Conservation (phyloP, 2,888 invertebrate species). For the Lissocephala sabroskyi region DNA sequence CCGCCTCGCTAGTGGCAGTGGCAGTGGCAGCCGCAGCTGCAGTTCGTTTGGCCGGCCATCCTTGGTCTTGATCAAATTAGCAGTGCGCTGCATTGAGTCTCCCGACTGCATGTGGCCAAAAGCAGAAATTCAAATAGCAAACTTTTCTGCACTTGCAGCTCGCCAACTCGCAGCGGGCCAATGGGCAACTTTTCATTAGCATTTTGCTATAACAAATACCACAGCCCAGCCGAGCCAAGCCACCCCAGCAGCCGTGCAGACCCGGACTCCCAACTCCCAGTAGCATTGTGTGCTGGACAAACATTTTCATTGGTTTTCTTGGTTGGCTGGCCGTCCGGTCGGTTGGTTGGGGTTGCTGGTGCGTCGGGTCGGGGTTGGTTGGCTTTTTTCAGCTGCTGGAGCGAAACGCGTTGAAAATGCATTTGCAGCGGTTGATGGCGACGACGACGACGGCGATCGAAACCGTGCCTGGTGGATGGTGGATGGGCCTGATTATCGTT, state of each 20-base stretch:
- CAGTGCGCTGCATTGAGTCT: neutral
- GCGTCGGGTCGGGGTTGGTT: constrained; percentile 11
- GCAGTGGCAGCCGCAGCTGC: no score
- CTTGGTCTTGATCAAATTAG: constrained; percentile 25
- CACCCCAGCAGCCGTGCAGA: constrained; percentile 1
- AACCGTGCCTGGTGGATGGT: constrained; percentile 21
- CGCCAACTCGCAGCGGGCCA: constrained; percentile 16
- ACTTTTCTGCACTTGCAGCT: constrained; percentile 7
- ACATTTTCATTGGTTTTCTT: constrained; percentile 56
- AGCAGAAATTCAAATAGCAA: constrained; percentile 32
- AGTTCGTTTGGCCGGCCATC: no score
- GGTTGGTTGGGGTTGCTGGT: no score
- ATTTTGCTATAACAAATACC: constrained; percentile 39
- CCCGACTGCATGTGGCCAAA: constrained; percentile 23
- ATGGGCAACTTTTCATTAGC: constrained; percentile 45
- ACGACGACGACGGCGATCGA: constrained; percentile 32
- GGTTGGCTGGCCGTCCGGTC: no score
- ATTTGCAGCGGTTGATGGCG: constrained; percentile 39
- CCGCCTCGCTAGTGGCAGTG: no score
- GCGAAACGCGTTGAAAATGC: constrained; percentile 57
- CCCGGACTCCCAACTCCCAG: constrained; percentile 9
- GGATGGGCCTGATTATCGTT: neutral
- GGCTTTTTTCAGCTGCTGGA: neutral
- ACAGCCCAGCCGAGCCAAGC: constrained; percentile 8
- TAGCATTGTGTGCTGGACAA: constrained; percentile 30